Evolutionary conservation across 2,113 vertebrate species (phyloP).

Genomic region (Irena cyanogastra): DNA sequence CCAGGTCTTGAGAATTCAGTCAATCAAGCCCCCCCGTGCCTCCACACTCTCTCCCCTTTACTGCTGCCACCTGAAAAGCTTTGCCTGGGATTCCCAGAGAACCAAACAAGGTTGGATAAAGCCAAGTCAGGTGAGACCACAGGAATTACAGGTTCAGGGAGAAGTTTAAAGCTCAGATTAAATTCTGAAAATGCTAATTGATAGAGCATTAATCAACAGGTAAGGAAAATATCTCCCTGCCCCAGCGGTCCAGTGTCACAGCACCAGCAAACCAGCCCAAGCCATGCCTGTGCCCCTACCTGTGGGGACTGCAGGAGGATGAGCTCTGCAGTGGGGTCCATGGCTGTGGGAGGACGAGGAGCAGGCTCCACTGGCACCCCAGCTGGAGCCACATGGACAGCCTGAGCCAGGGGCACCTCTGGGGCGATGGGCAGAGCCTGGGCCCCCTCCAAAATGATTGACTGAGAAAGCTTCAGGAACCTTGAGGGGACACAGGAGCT

Average conservation of each 20-base stretch:
- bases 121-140: neutral
- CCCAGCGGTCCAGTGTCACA: neutral
- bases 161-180: neutral
- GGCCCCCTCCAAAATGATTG: slow-evolving; percentile 81
- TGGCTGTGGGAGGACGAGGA: slow-evolving; percentile 69
- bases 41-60: neutral
- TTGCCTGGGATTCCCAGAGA: neutral
- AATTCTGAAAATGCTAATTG: neutral
- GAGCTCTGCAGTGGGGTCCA: slow-evolving; percentile 76
- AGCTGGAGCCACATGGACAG: slow-evolving; percentile 18
- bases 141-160: neutral
- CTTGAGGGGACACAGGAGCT: slow-evolving; percentile 84
- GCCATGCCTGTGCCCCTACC: slow-evolving; percentile 46
- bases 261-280: neutral
- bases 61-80: neutral
- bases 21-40: rapidly evolving
- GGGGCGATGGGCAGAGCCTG: slow-evolving; percentile 74
- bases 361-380: slow-evolving; percentile 38
- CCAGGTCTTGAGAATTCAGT: neutral
- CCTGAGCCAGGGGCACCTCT: slow-evolving; percentile 66
- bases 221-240: neutral
- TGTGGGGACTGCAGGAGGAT: slow-evolving; percentile 81
- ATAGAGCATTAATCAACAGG: neutral
- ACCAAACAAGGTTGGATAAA: neutral
- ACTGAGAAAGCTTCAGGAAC: slow-evolving; percentile 87